Evolutionary conservation across 2,888 invertebrate genomes (phyloP), one percentile per base, ranked within the genome.

Genomic region (Ichneumoninae sp.): DNA sequence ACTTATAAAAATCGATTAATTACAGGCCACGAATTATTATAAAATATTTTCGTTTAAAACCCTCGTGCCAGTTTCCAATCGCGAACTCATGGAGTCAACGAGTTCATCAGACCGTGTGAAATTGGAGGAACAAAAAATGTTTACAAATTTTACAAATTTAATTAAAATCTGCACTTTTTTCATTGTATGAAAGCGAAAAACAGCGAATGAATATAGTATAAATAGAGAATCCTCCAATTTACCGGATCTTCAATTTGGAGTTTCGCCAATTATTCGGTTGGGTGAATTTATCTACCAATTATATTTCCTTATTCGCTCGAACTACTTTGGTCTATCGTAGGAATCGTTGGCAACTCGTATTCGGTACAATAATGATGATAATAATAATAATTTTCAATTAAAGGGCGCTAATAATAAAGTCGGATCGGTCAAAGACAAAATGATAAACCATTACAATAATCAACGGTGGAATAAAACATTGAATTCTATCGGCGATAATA

Each of bases 401-500:
- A 40, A 75, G 36, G 13, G 65, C 30, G 13, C 19, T 44, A 47
- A 70, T 78, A 47, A 76, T 52, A 60, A 82, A 73, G 70, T 66
- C 74, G 73, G 1, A 75, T 54, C 16, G 52, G 76, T 71, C 44
- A n/a, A n/a, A 80, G 33, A 26, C 50, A 19, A 79, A 60, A 47
- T 13, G 60, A 79, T 52, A 22, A 36, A 76, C 57, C 40, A 19
- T 22, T 19, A 26, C 16, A 68, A 13, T n/a, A n/a, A 63, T 63
- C 63, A 79, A 86, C 83, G 87, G 88, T 86, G 83, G 73, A 87
- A 87, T 83, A 78, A 86, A 89, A 89, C 77, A 73, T 84, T 47
- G 83, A 88, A 84, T 77, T 33, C 83, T 87, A 88, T 78, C 81
- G 5, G 86, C 80, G 85, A 88, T 86, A 74, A 82, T 83, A 88